phyloP scores from a whole-genome alignment of 2,113 vertebrate species.

The Platichthys stellatus region DNA sequence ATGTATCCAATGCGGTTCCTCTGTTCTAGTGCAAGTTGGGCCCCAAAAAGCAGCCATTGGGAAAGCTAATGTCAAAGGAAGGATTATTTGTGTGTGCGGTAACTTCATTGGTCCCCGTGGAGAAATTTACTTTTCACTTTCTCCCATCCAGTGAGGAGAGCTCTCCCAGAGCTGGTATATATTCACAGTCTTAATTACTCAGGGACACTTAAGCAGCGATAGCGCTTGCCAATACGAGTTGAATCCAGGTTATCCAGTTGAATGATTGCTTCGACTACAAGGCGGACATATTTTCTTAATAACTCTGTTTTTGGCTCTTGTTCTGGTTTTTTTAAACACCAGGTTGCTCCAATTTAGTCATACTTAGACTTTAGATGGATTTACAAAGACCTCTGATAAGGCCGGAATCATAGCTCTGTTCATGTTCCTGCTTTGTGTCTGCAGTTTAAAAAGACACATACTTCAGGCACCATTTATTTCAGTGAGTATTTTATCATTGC shows the following conservation, averaged over 20 bases:
- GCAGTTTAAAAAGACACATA: neutral
- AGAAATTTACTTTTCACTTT: constrained; percentile 6
- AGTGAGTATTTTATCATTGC: neutral
- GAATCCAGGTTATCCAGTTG: neutral
- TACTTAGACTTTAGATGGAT: constrained; percentile 1
- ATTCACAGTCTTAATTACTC: constrained; percentile 26
- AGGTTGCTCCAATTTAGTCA: neutral
- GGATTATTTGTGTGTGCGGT: constrained; percentile 5
- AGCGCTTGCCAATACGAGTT: neutral
- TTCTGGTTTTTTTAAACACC: neutral
- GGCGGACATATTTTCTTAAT: neutral
- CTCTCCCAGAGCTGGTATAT: neutral
- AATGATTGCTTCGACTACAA: neutral
- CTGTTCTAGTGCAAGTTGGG: neutral
- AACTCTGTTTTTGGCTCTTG: neutral
- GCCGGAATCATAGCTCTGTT: neutral
- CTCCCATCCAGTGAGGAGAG: neutral
- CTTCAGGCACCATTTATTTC: constrained; percentile 1
- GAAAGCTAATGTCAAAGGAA: constrained; percentile 11
- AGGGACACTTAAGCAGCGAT: neutral
- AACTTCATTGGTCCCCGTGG: constrained; percentile 6
- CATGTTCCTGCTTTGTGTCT: neutral
- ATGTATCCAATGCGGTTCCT: neutral
- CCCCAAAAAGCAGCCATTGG: neutral
- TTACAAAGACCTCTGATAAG: neutral